A percentile compares a stretch with the other conserved stretches of the same genome.
These are phyloP conservation scores for Beroe forskalii DNA, from an alignment of 37 sponge, comb jelly and placozoan genomes.

Conservation along the genomic window DNA sequence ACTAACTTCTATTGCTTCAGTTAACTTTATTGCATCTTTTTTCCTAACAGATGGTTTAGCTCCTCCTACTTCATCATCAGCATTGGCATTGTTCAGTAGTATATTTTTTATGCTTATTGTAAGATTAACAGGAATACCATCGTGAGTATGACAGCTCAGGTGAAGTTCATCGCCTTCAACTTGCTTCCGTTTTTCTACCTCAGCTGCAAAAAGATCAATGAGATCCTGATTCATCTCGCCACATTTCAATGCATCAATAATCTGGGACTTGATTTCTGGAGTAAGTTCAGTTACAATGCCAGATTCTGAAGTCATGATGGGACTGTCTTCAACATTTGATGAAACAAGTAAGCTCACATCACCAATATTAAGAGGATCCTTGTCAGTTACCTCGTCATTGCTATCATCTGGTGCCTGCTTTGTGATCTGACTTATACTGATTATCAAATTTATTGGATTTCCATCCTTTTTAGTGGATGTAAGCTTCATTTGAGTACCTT, in stretches of 20 bases:
- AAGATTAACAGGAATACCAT: conserved; percentile 4
- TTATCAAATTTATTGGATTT: neutral
- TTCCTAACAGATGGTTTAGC: neutral
- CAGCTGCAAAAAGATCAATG: neutral
- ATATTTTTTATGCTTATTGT: conserved; percentile 42
- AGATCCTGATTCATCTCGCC: neutral
- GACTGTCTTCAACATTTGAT: neutral
- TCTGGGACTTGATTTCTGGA: neutral
- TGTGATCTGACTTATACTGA: neutral
- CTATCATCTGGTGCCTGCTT: neutral
- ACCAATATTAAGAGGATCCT: neutral
- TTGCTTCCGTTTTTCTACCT: neutral
- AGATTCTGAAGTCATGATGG: neutral
- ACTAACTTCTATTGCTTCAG: neutral
- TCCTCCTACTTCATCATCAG: neutral
- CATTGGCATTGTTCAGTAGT: neutral
- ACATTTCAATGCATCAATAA: conserved; percentile 5
- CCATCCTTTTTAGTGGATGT: conserved; percentile 34
- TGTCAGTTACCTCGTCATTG: neutral
- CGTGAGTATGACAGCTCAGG: neutral
- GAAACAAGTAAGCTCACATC: neutral
- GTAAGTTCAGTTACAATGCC: conserved; percentile 12
- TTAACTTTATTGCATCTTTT: neutral
- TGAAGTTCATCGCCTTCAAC: neutral
- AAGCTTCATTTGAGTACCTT: neutral